A percentile compares a stretch with the other conserved stretches of the same genome.
phyloP scores from a whole-genome alignment of 2,888 invertebrate species.

The Xylota segnis region DNA sequence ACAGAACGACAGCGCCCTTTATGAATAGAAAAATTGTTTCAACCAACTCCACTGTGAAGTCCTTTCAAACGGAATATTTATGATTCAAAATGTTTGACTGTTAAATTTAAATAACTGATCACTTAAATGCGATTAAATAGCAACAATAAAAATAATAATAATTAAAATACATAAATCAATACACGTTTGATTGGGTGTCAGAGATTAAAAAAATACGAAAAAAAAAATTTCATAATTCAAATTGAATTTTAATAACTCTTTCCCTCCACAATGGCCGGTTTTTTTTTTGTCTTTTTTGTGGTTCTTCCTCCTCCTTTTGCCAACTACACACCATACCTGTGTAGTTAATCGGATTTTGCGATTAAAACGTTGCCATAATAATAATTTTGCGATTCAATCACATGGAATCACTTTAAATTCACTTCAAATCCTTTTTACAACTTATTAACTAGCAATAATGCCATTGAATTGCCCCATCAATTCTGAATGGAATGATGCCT shows the following conservation, averaged over 20 bases:
- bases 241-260: background rate
- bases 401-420: slow-evolving; percentile 57
- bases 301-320: background rate
- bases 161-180: background rate
- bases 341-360: slow-evolving; percentile 9
- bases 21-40: too few relatives aligned
- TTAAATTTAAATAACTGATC: too few relatives aligned
- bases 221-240: slow-evolving; percentile 11
- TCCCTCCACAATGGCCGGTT: too few relatives aligned
- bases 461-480: slow-evolving; percentile 71
- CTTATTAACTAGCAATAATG: slow-evolving; percentile 70
- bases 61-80: too few relatives aligned
- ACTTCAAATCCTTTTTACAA: slow-evolving; percentile 57
- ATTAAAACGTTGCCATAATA: background rate
- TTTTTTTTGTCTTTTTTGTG: too few relatives aligned
- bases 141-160: background rate
- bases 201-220: background rate
- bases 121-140: background rate
- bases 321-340: background rate
- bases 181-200: background rate
- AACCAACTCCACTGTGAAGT: too few relatives aligned
- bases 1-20: too few relatives aligned
- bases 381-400: slow-evolving; percentile 54
- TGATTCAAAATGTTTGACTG: too few relatives aligned
- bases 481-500: slow-evolving; percentile 55